Base-by-base conservation (phyloP, 2,888 invertebrate genomes). In the Pelosia muscerda region DNA sequence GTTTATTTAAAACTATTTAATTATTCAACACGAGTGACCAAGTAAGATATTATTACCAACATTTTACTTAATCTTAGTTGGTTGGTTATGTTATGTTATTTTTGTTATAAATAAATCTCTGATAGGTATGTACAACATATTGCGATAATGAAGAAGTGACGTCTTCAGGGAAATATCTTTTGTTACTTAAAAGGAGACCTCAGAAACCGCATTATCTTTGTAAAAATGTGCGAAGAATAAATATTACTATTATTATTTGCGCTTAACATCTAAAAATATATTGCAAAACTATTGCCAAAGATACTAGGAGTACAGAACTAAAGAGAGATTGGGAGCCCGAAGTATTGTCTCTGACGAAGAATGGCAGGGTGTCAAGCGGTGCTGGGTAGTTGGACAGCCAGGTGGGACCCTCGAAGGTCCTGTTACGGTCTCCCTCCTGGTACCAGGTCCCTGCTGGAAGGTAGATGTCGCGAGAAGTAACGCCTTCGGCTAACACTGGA, bases 401-500 rank as follows among this genome's bases (percentile, higher is more conserved):
- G 1, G 78, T 82, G 0, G 96, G 97, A 0, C 97, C 97, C 9
- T 81, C 80, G 77, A 95, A 91, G 0, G 86, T 80, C 0, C 73
- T 83, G 0, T 90, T 87, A 0, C 85, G 79, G 76, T 93, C 88
- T 11, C 96, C 96, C 61, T 95, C 96, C 83, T 97, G 97, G 55
- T 90, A 89, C 98, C 98, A 98, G 0, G 84, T 91, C 1, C 98
- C 98, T 8, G 81, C 88, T 0, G 98, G 98, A 1, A 98, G 94
- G 90, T 97, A 98, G 63, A 98, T 95, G 86, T 97, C 96, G 9
- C 98, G 95, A 0, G 91, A 85, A 0, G 84, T 90, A 0, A 96
- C 96, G 0, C 96, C 96, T 88, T 96, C 94, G 53, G 92, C 90
- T 15, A 98, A 81, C 0, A 98, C 95, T 1, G 98, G 98, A 0